Evolutionary conservation across 2,113 vertebrate genomes (phyloP).

Genomic region (Varanus salvator): DNA sequence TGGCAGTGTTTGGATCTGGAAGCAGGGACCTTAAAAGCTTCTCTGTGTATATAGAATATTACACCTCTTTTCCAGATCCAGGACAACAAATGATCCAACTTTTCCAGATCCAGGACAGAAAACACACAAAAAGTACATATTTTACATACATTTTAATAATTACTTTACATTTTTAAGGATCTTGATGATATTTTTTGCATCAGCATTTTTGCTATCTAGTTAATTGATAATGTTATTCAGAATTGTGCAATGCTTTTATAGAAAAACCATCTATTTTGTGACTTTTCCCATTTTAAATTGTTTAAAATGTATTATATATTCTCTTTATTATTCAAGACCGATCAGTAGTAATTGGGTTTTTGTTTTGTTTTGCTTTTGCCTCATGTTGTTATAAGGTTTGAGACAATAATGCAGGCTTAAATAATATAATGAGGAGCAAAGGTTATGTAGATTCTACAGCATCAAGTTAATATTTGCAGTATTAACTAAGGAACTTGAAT

Average conservation of each 20-base stretch:
- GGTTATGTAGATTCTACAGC: background rate
- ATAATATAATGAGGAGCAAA: background rate
- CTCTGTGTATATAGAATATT: background rate
- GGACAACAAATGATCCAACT: background rate
- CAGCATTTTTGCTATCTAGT: background rate
- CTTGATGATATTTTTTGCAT: background rate
- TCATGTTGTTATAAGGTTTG: background rate
- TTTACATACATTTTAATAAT: background rate
- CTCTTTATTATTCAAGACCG: background rate
- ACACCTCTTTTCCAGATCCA: background rate
- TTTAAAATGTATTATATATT: background rate
- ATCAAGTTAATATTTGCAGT: background rate
- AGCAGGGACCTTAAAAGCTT: background rate
- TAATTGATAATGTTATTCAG: background rate
- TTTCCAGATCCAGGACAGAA: background rate
- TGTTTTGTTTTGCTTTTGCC: slow-evolving; percentile 2
- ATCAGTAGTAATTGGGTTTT: background rate
- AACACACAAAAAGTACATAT: background rate
- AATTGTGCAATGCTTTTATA: background rate
- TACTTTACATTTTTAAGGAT: background rate
- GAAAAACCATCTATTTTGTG: background rate
- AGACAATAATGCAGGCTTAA: background rate
- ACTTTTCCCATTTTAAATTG: background rate
- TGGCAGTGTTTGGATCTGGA: background rate
- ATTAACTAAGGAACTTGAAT: background rate